Conservation (phyloP, 2,113 vertebrate species). For the Callipepla squamata region DNA sequence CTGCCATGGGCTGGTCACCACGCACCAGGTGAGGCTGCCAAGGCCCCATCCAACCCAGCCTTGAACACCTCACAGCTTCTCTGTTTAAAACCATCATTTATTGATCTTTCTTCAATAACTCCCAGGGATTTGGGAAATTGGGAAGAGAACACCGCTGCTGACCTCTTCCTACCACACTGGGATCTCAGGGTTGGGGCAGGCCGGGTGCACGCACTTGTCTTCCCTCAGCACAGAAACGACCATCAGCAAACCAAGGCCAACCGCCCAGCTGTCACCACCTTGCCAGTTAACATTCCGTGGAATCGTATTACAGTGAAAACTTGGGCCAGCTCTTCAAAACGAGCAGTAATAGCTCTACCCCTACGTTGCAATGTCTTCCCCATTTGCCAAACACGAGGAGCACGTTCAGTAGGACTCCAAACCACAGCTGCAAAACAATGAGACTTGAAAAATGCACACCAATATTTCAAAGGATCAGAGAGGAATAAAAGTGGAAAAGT, state of each 20-base stretch:
- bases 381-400: neutral
- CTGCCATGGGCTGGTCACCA: neutral
- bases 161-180: neutral
- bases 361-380: neutral
- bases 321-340: neutral
- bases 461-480: neutral
- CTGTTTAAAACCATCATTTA: neutral
- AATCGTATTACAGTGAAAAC: neutral
- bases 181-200: neutral
- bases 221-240: neutral
- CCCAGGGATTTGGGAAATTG: neutral
- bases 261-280: neutral
- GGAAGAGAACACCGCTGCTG: rapidly evolving
- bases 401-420: neutral
- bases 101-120: neutral
- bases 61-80: neutral
- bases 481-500: neutral
- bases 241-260: neutral
- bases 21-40: neutral
- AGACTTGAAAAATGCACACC: neutral
- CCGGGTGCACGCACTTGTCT: neutral
- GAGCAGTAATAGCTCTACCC: neutral
- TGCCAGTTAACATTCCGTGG: neutral
- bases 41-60: neutral
- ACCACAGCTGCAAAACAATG: neutral